Evolutionary conservation across 2,797 vertebrate species (phyloP), one percentile per base, ranked within the genome.

Genomic region (Halcyon smyrnensis): DNA sequence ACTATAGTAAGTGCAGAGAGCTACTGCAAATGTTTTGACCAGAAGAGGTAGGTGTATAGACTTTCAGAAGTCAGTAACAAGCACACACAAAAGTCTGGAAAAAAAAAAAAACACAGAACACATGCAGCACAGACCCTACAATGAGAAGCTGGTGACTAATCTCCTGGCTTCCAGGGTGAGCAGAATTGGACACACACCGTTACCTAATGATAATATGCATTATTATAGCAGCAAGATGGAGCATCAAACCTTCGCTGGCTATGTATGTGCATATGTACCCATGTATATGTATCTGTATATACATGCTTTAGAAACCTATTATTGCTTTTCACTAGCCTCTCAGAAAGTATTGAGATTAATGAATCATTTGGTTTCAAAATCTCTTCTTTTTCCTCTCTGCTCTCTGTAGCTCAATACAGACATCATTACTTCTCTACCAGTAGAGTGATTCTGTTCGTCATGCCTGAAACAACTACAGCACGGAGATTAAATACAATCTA

Each of bases 401-500:
- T 95, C 93, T 90, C 87, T 70, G 32, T 64, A 83, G 95, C 93
- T 97, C 95, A 95, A 97, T 97, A 95, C 93, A 98, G 97, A 97
- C 96, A 96, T 97, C 97, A 98, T 97, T 97, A 97, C 89, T 96
- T 97, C 97, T 95, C 91, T 53, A 78, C 89, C 86, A 97, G 95
- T 60, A 94, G 60, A 97, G 96, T 87, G 97, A 98, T 98, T 98
- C 97, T 96, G 96, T 96, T 98, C 94, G 96, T 98, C 98, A 98
- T 98, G 98, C 98, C 98, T 97, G 97, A 98, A 98, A 98, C 96
- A 98, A 97, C 97, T 97, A 98, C 97, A 96, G 96, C 95, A 97
- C 96, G 85, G 96, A 98, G 98, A 99, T 98, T 99, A 99, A 99
- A 99, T 98, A 98, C 98, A 98, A 98, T 98, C 98, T 98, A 98